Conservation (phyloP, 2,113 vertebrate species). For the Passer domesticus region DNA sequence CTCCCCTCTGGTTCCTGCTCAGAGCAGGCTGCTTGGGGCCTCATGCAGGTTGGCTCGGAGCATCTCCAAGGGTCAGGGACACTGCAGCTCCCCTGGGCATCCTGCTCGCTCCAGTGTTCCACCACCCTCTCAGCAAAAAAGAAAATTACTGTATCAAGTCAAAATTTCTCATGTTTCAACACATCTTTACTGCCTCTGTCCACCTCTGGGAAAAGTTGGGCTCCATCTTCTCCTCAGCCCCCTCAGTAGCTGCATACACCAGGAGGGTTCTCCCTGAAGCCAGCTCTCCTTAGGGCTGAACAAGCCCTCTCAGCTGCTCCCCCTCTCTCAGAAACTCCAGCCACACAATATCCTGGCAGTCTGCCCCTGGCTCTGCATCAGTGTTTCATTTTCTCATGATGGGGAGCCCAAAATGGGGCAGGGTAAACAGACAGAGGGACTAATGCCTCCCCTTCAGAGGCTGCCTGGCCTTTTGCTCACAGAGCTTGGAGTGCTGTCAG, state of each 20-base stretch:
- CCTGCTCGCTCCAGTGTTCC: accelerated
- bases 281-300: neutral
- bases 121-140: neutral
- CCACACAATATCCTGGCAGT: neutral
- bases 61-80: neutral
- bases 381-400: neutral
- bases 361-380: neutral
- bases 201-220: neutral
- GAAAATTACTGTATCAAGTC: neutral
- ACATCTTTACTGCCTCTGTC: neutral
- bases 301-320: neutral
- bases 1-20: neutral
- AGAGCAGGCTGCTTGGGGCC: neutral
- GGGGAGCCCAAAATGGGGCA: neutral
- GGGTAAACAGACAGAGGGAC: neutral
- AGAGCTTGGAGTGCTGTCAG: neutral
- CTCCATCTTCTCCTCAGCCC: neutral
- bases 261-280: neutral
- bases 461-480: neutral
- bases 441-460: neutral
- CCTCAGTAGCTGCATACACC: accelerated
- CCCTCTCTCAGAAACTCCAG: neutral
- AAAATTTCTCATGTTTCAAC: neutral
- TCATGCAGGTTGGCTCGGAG: neutral
- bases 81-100: neutral